Conservation (phyloP, 2,888 invertebrate genomes). For the Odontocolon sp. region DNA sequence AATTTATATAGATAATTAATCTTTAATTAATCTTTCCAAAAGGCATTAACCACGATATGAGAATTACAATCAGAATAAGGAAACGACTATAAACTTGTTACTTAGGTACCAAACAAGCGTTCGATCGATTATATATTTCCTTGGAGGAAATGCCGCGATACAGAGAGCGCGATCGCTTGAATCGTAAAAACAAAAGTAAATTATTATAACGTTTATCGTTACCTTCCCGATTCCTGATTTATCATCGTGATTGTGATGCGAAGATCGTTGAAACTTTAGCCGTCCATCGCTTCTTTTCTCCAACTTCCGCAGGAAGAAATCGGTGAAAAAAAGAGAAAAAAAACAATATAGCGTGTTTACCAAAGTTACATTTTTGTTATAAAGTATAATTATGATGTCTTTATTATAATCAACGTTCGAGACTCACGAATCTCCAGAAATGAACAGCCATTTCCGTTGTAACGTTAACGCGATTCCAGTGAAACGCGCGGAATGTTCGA, state of each 20-base stretch:
- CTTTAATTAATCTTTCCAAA: neutral
- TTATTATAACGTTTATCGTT: constrained; percentile 8
- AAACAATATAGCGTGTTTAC: too few species aligned
- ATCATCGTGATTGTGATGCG: constrained; percentile 22
- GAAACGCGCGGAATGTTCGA: constrained; percentile 10
- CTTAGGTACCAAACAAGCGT: constrained; percentile 56
- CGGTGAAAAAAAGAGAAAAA: too few species aligned
- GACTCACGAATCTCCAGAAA: constrained; percentile 64
- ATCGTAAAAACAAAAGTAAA: neutral
- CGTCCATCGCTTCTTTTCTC: constrained; percentile 54
- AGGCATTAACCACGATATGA: neutral
- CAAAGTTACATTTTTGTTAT: too few species aligned
- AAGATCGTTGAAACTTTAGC: constrained; percentile 56
- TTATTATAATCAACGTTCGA: neutral
- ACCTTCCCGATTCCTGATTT: constrained; percentile 45
- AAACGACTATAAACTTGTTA: constrained; percentile 42
- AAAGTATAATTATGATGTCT: too few species aligned
- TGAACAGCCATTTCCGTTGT: constrained; percentile 48
- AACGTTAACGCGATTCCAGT: neutral
- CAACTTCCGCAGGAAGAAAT: too few species aligned
- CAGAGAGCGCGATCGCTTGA: constrained; percentile 32
- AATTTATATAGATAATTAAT: neutral
- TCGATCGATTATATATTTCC: constrained; percentile 53
- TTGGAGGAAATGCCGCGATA: constrained; percentile 28
- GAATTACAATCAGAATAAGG: neutral